Evolutionary conservation across 2,113 vertebrate genomes (phyloP).

Genomic region (Sinocyclocheilus grahami): DNA sequence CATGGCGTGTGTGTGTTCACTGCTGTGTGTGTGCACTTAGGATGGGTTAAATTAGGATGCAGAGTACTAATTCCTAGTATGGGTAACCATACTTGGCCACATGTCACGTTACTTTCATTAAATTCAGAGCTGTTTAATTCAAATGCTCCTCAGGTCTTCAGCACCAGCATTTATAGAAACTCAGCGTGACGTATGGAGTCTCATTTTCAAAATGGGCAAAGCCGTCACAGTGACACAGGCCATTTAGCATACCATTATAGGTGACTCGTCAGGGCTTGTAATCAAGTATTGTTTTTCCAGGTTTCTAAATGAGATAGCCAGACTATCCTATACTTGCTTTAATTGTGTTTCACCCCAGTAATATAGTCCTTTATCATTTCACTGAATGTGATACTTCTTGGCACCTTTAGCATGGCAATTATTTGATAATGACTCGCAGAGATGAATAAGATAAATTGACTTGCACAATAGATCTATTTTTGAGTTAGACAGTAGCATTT

Average conservation of each 20-base stretch:
- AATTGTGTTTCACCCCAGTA: slow-evolving; percentile 3
- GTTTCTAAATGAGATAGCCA: slow-evolving; percentile 1
- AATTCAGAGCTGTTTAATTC: slow-evolving; percentile 8
- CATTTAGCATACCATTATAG: slow-evolving; percentile 1
- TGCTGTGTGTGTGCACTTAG: no score
- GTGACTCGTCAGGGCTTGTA: slow-evolving; percentile 1
- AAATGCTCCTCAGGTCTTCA: neutral
- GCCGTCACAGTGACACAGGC: neutral
- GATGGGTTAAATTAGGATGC: no score
- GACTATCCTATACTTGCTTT: neutral
- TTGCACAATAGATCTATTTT: neutral
- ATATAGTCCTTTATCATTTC: neutral
- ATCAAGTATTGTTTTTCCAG: neutral
- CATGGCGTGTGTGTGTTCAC: no score
- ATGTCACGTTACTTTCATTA: no score
- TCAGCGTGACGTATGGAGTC: neutral
- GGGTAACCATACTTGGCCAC: no score
- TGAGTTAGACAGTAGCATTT: no score
- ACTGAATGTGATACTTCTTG: neutral
- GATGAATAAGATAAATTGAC: neutral
- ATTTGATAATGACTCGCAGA: neutral
- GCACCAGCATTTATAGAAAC: neutral
- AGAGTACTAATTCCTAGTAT: no score
- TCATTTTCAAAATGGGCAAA: slow-evolving; percentile 6
- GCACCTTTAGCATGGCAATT: neutral